phyloP scores from a whole-genome alignment of 2,797 vertebrate species.

The Falco biarmicus region DNA sequence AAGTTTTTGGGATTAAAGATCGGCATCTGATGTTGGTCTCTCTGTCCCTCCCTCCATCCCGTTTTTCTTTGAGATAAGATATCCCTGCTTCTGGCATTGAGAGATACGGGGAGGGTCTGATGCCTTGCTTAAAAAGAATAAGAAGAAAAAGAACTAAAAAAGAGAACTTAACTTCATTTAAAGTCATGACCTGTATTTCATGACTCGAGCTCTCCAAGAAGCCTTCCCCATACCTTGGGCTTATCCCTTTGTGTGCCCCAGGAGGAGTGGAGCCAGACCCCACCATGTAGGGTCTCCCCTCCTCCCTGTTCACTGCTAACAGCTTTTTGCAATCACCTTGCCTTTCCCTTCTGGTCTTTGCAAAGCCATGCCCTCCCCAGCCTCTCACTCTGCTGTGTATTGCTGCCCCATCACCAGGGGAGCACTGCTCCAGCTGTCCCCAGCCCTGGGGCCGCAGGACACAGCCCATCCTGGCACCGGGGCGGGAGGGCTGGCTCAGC shows the following conservation, averaged over 20 bases:
- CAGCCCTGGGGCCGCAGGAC: background rate
- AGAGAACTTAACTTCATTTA: background rate
- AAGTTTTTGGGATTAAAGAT: background rate
- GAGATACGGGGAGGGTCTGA: background rate
- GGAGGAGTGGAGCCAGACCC: background rate
- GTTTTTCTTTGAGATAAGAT: background rate
- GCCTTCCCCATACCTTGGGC: background rate
- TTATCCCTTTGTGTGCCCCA: background rate
- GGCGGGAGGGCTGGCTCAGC: background rate
- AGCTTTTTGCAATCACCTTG: background rate
- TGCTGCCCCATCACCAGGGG: background rate
- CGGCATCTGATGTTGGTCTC: background rate
- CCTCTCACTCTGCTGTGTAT: background rate
- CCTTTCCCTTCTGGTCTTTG: background rate
- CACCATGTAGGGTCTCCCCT: background rate
- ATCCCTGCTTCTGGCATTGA: background rate
- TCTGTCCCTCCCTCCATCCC: background rate
- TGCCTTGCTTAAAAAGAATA: background rate
- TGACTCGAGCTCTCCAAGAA: background rate
- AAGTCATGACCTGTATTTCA: background rate
- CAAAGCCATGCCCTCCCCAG: background rate
- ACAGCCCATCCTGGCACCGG: background rate
- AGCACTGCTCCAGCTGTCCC: background rate
- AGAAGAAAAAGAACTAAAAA: background rate
- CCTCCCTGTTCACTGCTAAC: background rate